A percentile compares a stretch with the other conserved stretches of the same genome.
Evolutionary conservation across 2,888 invertebrate genomes (phyloP).

Genomic region (Dyspetes luteomarginatus): DNA sequence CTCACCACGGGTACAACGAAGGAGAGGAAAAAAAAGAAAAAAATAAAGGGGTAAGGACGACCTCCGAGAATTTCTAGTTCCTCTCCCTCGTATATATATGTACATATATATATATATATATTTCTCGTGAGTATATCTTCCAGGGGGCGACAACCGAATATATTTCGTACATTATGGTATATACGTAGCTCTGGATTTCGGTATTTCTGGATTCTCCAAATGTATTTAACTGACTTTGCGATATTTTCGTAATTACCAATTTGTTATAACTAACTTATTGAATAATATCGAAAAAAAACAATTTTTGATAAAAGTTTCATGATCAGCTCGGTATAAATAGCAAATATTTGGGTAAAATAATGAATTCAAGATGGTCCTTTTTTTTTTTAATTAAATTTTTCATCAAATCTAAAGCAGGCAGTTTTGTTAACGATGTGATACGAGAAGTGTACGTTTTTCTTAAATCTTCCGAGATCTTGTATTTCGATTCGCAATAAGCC

Average conservation of each 20-base stretch:
- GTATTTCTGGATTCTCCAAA: no score
- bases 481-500: background rate
- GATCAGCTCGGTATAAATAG: background rate
- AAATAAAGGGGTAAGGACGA: background rate
- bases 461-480: background rate
- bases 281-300: no score
- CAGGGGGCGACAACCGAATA: no score
- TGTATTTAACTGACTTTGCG: no score
- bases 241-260: no score
- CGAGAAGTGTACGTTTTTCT: background rate
- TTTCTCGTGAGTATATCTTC: background rate
- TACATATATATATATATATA: background rate
- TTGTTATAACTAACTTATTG: no score
- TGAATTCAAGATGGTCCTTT: background rate
- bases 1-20: background rate
- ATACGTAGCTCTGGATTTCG: no score
- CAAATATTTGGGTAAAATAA: background rate
- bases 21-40: background rate
- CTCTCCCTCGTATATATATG: background rate
- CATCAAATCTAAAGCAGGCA: background rate
- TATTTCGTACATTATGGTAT: no score
- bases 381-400: background rate
- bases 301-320: background rate
- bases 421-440: background rate
- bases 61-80: background rate